Base-by-base conservation (phyloP, 2,113 vertebrate species). In the Pelusios castaneus region DNA sequence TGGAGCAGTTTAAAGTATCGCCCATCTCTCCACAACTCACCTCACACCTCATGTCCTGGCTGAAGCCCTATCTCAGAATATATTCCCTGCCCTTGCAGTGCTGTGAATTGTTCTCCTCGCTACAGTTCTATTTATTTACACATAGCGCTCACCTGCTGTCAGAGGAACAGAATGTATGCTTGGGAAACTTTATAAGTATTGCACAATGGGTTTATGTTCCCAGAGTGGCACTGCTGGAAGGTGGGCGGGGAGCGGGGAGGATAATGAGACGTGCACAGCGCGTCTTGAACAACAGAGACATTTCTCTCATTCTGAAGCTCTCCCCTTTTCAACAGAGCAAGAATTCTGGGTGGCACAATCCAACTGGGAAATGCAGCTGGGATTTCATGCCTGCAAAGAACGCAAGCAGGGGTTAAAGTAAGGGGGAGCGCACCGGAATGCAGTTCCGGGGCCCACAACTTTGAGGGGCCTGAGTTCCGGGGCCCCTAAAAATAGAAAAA, bases 101-200 rank as follows among this genome's bases (percentile, higher is more conserved):
- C 51, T 34, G 2, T 1, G n/a, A n/a, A 45, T 55, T 29, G 52
- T 60, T 76, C 60, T 17, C 1, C 56, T 82, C 22, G 11, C 82
- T 38, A 27, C 25, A 29, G 24, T 41, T 55, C 45, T 45, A 6
- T 29, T 4, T 8, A 2, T 16, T 24, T 3, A 1, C 51, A 16
- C 27, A 51, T 55, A 13, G 27, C 0, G 1, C 4, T 4, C 13
- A 3, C 82, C 67, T 2, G 8, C 55, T 67, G 27, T 67, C 1
- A 0, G 6, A 2, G 45, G 38, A 51, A 45, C 85, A 49, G 51
- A 88, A 78, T 31, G 63, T 29, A 19, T 0, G 0, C 0, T 2
- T 2, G 2, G 31, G 80, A n/a, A 45, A 19, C 1, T 0, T 25
- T n/a, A 56, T 1, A 31, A 29, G n/a, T 13, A 4, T 84, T 67